phyloP scores from a whole-genome alignment of 2,888 invertebrate genomes.

The Ectemnius cavifrons region DNA sequence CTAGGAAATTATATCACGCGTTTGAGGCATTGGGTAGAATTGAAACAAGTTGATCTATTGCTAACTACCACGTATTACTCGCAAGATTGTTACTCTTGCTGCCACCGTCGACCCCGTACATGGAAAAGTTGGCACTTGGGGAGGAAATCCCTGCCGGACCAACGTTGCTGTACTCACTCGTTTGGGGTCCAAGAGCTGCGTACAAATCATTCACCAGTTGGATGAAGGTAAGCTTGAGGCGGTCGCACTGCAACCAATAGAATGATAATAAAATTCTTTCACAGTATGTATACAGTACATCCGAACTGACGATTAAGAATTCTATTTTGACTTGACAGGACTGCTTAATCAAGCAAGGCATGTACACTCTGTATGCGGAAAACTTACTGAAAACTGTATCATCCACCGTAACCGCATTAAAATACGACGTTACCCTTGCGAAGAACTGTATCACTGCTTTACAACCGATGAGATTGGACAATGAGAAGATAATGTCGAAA shows the following conservation, averaged over 20 bases:
- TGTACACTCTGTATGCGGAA: slow-evolving; percentile 89
- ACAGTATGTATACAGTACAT: too few species aligned
- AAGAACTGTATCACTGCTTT: slow-evolving; percentile 81
- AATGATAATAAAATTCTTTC: too few species aligned
- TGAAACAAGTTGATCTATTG: too few species aligned
- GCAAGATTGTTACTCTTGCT: slow-evolving; percentile 88
- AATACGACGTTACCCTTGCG: slow-evolving; percentile 82
- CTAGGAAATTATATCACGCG: too few species aligned
- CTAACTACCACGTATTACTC: not conserved
- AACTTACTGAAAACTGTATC: slow-evolving; percentile 86
- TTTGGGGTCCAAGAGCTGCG: slow-evolving; percentile 93
- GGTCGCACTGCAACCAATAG: too few species aligned
- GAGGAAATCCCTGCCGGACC: slow-evolving; percentile 84
- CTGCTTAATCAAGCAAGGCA: slow-evolving; percentile 92
- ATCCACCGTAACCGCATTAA: slow-evolving; percentile 83
- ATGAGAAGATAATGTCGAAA: slow-evolving; percentile 74
- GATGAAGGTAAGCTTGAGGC: slow-evolving; percentile 82
- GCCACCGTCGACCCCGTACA: slow-evolving; percentile 93
- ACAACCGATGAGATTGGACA: slow-evolving; percentile 78
- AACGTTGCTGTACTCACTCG: slow-evolving; percentile 88
- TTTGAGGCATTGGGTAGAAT: too few species aligned
- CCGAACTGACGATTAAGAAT: too few species aligned
- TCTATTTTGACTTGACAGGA: slow-evolving; percentile 79
- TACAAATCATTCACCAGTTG: slow-evolving; percentile 92
- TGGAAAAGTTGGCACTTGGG: slow-evolving; percentile 87